These are phyloP conservation scores for Wasmannia auropunctata DNA, from an alignment of 1,140 invertebrate species.

Conservation along the genomic window DNA sequence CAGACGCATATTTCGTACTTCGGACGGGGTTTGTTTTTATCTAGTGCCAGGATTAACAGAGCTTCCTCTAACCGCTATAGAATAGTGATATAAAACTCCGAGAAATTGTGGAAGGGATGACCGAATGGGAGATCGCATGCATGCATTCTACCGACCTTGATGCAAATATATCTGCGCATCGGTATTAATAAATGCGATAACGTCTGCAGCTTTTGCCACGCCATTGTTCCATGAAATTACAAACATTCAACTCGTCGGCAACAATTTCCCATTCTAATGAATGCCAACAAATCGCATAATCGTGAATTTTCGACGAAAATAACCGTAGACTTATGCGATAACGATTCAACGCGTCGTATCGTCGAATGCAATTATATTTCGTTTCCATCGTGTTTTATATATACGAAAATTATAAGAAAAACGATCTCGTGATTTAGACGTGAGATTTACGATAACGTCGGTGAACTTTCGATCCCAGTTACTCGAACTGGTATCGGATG, in stretches of 20 bases:
- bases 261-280: not conserved
- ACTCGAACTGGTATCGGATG: conserved; percentile 31
- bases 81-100: conserved; percentile 18
- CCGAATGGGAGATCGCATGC: not conserved
- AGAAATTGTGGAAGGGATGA: not conserved
- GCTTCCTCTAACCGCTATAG: conserved; percentile 8
- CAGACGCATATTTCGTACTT: conserved; percentile 41
- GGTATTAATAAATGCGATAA: conserved; percentile 31
- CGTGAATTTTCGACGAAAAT: not conserved
- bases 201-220: not conserved
- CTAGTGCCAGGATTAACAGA: conserved; percentile 36
- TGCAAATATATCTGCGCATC: conserved; percentile 9
- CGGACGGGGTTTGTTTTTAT: conserved; percentile 28
- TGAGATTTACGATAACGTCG: conserved; percentile 35
- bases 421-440: not conserved
- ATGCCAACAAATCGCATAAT: not conserved
- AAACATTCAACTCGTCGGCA: not conserved
- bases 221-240: not conserved
- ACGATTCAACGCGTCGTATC: not conserved
- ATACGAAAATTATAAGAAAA: conserved; percentile 3
- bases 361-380: conserved; percentile 23
- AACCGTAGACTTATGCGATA: not conserved
- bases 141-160: not conserved
- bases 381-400: not conserved
- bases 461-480: conserved; percentile 40